Evolutionary conservation across 1,140 invertebrate genomes (phyloP).

Genomic region (Colletes latitarsis): DNA sequence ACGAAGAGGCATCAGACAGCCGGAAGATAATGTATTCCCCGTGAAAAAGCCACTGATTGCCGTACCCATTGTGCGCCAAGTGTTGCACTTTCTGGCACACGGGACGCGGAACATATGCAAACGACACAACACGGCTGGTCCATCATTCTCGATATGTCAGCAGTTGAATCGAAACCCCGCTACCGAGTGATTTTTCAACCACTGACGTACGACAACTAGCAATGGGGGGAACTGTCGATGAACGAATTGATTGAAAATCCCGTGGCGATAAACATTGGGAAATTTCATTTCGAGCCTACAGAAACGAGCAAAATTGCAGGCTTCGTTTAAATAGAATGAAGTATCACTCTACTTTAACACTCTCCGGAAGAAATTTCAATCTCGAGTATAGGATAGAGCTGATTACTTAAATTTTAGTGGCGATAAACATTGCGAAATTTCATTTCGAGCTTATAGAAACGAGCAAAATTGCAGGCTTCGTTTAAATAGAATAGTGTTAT

Average conservation of each 20-base stretch:
- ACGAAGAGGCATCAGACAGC: conserved; percentile 32
- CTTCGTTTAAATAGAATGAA: too few relatives aligned
- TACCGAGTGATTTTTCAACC: background rate
- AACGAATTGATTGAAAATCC: background rate
- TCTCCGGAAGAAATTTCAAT: too few relatives aligned
- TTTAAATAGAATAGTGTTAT: too few relatives aligned
- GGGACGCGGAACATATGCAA: conserved; percentile 17
- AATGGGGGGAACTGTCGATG: too few relatives aligned
- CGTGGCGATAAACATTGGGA: background rate
- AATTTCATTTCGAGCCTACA: background rate
- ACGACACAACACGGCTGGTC: conserved; percentile 17
- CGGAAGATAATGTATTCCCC: conserved; percentile 45
- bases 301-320: too few relatives aligned
- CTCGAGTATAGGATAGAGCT: too few relatives aligned
- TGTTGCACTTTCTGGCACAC: background rate
- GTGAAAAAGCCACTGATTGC: conserved; percentile 48
- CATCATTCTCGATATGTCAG: conserved; percentile 24
- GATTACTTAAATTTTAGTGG: too few relatives aligned
- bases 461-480: too few relatives aligned
- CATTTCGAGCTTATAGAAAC: background rate
- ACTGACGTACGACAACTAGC: background rate
- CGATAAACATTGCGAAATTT: background rate
- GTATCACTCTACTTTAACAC: too few relatives aligned
- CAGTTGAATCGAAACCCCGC: background rate
- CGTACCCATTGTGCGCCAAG: conserved; percentile 29